Evolutionary conservation across 2,888 invertebrate genomes (phyloP).

Genomic region (Oscheius sp.): DNA sequence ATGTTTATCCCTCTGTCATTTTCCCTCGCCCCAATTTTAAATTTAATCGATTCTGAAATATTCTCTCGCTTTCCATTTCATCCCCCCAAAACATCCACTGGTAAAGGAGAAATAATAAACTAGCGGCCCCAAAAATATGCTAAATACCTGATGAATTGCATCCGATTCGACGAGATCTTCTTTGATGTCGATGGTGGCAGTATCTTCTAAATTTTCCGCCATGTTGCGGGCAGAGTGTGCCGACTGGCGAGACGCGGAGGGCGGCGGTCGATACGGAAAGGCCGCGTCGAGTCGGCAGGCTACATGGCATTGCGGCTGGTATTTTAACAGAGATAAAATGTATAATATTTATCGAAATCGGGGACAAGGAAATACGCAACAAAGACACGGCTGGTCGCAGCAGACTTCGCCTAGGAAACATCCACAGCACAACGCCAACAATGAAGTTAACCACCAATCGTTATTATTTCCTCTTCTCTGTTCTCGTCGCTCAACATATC

Average conservation of each 20-base stretch:
- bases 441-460: conserved; percentile 63
- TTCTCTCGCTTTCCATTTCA: neutral
- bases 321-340: conserved; percentile 2
- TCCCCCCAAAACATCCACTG: neutral
- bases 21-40: too few species aligned
- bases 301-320: conserved; percentile 7
- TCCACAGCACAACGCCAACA: conserved; percentile 65
- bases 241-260: conserved; percentile 20
- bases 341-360: conserved; percentile 43
- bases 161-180: conserved; percentile 3
- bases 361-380: conserved; percentile 50
- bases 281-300: neutral
- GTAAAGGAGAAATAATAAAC: neutral
- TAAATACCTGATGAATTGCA: conserved; percentile 15
- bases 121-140: neutral
- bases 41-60: conserved; percentile 6
- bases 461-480: conserved; percentile 42
- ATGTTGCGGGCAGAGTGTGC: conserved; percentile 6
- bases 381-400: conserved; percentile 59
- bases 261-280: conserved; percentile 18
- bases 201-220: neutral
- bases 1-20: too few species aligned
- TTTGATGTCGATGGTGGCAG: conserved; percentile 13
- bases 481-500: conserved; percentile 59
- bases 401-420: conserved; percentile 63